Evolutionary conservation across 2,888 invertebrate genomes (phyloP), one percentile per base, ranked within the genome.

Genomic region (Deladenus siricidicola): DNA sequence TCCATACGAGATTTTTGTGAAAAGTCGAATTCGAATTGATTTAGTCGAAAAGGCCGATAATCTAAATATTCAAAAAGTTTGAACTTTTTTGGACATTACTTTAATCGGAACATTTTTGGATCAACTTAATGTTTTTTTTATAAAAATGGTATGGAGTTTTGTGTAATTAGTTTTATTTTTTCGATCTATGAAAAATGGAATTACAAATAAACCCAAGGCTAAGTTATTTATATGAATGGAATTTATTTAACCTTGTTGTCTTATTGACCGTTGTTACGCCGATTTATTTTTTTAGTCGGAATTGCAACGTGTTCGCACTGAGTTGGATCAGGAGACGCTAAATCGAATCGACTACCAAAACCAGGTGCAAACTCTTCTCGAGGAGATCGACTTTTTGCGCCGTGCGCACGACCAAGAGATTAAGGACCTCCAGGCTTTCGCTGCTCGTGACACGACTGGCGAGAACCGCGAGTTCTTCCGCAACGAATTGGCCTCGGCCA

Each of bases 381-480:
- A 83, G 81, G 83, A 68, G 78, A 83, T 65, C 81, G 82, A 65
- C 82, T 83, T 62, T 58, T 63, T 63, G 42, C 43, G 58, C 8
- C 61, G 66, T 47, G 60, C 60, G 24, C 66, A 68, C 44, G 68
- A 68, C 23, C 66, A 82, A 80, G 82, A 82, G 72, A 74, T 83
- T 70, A 82, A 82, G 70, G 82, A 83, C 58, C 75, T 83, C 49
- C 81, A 82, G 30, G 81, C 81, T 43, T 75, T 81, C 60, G 81
- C 81, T 14, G 80, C 81, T 72, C 76, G 82, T 43, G 83, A 83
- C 71, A 83, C 83, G 2, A 82, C 82, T 1, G 79, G 79, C 45
- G 83, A 83, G 71, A 83, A 83, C 79, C 78, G 83, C 29, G 82
- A 83, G 68, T 83, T 80, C 80, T 83, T 84, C 82, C 82, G 82